phyloP scores from a whole-genome alignment of 2,113 vertebrate genomes.

The Gnathonemus longibarbis region DNA sequence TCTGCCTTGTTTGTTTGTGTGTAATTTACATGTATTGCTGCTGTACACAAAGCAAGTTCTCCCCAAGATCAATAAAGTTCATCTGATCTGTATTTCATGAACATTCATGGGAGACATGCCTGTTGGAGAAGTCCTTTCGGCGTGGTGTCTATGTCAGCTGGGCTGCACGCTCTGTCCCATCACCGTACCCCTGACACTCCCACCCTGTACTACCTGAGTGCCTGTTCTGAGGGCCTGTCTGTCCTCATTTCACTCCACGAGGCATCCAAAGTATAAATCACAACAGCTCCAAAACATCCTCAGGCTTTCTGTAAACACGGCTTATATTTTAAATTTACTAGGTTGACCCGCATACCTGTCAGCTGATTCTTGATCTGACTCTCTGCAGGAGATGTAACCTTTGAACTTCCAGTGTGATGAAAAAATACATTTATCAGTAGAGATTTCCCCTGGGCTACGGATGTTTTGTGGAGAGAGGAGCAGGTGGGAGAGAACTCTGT shows the following conservation, averaged over 20 bases:
- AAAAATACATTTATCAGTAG: conserved; percentile 15
- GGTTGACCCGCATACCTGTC: neutral
- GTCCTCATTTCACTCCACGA: neutral
- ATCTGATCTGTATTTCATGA: neutral
- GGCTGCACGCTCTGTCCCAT: neutral
- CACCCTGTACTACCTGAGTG: neutral
- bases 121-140: neutral
- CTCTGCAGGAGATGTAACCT: neutral
- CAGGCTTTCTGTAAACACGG: neutral
- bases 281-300: neutral
- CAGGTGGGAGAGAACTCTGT: conserved; percentile 33
- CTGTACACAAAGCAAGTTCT: neutral
- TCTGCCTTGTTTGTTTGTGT: neutral
- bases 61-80: neutral
- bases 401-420: conserved; percentile 51
- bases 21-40: neutral
- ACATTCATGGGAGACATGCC: neutral
- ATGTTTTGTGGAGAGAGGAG: conserved; percentile 36
- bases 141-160: neutral
- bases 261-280: neutral
- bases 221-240: neutral
- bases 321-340: neutral
- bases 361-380: neutral
- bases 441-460: conserved; percentile 38
- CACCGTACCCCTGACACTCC: neutral